Base-by-base conservation (phyloP, 2,113 vertebrate species). In the Rhodinocichla rosea region DNA sequence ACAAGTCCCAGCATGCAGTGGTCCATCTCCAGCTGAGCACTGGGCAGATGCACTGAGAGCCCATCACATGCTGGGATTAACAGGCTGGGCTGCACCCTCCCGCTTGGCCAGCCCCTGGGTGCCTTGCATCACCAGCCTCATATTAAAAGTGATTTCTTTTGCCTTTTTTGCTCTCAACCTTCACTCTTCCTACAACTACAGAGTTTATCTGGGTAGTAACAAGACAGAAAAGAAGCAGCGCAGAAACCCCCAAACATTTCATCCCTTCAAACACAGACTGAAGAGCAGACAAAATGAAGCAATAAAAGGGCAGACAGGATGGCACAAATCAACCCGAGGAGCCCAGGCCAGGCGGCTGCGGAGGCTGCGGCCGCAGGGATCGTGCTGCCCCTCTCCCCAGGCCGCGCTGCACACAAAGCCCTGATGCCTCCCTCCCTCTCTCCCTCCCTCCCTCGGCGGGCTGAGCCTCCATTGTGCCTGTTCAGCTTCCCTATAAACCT, bases 1-100 rank as follows among this genome's bases (percentile, higher is more conserved):
- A 96, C 96, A 94, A 90, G 74, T 97, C 96, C 95, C 96, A 96
- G 96, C 95, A 97, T 97, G 95, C 96, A 92, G 83, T 23, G 16
- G 85, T 90, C 87, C 1, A 10, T 37, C 39, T n/a, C 93, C 0
- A 0, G 87, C 87, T 80, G 71, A 94, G 92, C 9, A 0, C 83
- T 35, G 80, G 76, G 80, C 90, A 92, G 73, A 60, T 10, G 39
- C 64, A 75, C 60, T 2, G 17, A 70, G 76, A 94, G 88, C 89
- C 80, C 94, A 81, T 95, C 94, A 96, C 95, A 95, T 90, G 95
- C 95, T 82, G 92, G 90, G 95, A 96, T 97, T 96, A 97, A 83
- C 44, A 56, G 49, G 45, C 90, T 87, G 28, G 19, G 90, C 79
- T 94, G 90, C 57, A 73, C 65, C 83, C 94, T 94, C 86, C 83